These are phyloP conservation scores for Rhinogobius similis DNA, from an alignment of 2,113 vertebrate genomes.

Conservation along the genomic window DNA sequence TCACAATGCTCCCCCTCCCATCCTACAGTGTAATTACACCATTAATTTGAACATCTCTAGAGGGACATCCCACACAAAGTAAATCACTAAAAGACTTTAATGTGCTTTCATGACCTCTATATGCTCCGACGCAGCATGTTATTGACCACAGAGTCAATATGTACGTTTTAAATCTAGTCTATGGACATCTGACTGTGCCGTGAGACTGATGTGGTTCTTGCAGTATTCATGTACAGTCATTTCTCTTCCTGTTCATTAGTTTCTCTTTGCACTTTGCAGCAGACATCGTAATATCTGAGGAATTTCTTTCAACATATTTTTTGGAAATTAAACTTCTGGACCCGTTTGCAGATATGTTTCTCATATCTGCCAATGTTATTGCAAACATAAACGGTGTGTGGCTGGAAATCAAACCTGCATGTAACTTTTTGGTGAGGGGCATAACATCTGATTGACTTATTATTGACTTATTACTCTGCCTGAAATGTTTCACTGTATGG, in stretches of 20 bases:
- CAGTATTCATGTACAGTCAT: neutral
- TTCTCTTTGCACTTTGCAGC: neutral
- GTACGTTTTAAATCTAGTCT: conserved; percentile 12
- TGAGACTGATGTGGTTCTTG: conserved; percentile 14
- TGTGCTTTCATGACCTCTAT: conserved; percentile 20
- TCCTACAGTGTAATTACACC: conserved; percentile 66
- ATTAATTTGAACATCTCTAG: conserved; percentile 73
- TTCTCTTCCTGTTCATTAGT: neutral
- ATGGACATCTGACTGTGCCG: conserved; percentile 10
- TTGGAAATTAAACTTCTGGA: neutral
- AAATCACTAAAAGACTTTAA: conserved; percentile 43
- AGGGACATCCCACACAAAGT: conserved; percentile 50
- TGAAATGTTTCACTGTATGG: too few species aligned
- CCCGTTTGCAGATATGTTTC: neutral
- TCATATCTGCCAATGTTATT: neutral
- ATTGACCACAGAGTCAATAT: conserved; percentile 20
- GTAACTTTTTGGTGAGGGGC: too few species aligned
- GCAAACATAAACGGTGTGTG: neutral
- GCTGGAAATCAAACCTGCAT: neutral
- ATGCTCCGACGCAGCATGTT: conserved; percentile 10
- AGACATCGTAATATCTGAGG: neutral
- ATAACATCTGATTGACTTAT: too few species aligned
- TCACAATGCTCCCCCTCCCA: conserved; percentile 60
- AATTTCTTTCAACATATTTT: neutral
- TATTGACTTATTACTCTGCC: neutral